These are phyloP conservation scores for Amorpha juglandis DNA, from an alignment of 2,888 invertebrate species.

Conservation along the genomic window DNA sequence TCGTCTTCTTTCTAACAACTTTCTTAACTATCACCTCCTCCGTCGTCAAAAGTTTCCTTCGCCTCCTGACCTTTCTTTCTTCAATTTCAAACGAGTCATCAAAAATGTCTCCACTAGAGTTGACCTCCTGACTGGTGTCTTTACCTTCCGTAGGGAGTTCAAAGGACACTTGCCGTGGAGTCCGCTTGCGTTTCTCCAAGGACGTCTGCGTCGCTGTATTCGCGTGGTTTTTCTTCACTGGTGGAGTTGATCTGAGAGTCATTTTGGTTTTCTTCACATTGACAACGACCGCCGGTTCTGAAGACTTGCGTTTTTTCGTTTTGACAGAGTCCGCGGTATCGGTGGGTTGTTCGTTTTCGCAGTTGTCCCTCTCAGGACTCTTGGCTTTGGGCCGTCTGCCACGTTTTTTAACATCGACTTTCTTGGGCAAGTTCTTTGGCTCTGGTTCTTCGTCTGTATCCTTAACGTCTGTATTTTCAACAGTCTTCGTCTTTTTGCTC, in stretches of 20 bases:
- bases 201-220: slow-evolving; percentile 78
- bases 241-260: slow-evolving; percentile 68
- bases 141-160: slow-evolving; percentile 57
- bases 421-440: slow-evolving; percentile 34
- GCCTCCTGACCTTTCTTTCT: slow-evolving; percentile 66
- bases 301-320: slow-evolving; percentile 59
- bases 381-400: slow-evolving; percentile 38
- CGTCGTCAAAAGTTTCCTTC: slow-evolving; percentile 61
- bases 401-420: slow-evolving; percentile 29
- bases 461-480: slow-evolving; percentile 32
- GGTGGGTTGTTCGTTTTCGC: slow-evolving; percentile 46
- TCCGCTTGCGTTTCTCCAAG: slow-evolving; percentile 53
- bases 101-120: slow-evolving; percentile 75
- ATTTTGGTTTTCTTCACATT: slow-evolving; percentile 67
- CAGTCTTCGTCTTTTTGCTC: slow-evolving; percentile 40
- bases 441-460: slow-evolving; percentile 31
- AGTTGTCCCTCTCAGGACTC: slow-evolving; percentile 40
- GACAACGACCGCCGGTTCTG: slow-evolving; percentile 59
- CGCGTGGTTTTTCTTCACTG: slow-evolving; percentile 66
- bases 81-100: slow-evolving; percentile 72
- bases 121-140: slow-evolving; percentile 46
- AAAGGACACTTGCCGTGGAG: slow-evolving; percentile 67
- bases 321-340: slow-evolving; percentile 32
- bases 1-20: slow-evolving; percentile 68
- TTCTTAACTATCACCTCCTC: slow-evolving; percentile 66